A percentile compares a stretch with the other conserved stretches of the same genome.
Conservation (phyloP, 2,888 invertebrate species). For the Quadroppia sp. region DNA sequence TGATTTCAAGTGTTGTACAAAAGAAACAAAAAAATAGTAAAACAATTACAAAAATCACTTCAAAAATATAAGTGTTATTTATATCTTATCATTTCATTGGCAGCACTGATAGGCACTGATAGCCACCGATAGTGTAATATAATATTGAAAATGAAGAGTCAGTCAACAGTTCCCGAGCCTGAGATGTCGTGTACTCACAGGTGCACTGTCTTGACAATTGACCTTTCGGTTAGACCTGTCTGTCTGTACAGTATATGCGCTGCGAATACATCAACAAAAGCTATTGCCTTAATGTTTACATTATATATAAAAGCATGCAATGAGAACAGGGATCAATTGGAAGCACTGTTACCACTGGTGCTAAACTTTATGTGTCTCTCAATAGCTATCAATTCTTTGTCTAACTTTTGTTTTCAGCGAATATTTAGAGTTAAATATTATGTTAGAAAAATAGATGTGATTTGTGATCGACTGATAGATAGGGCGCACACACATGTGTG, state of each 20-base stretch:
- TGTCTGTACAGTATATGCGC: not conserved
- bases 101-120: not conserved
- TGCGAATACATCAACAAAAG: not conserved
- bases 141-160: conserved; percentile 4
- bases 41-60: not conserved
- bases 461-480: not conserved
- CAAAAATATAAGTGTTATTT: not conserved
- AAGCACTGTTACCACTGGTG: not conserved
- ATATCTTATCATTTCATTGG: conserved; percentile 10
- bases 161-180: not conserved
- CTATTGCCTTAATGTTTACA: not conserved
- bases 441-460: not conserved
- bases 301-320: not conserved
- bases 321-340: not conserved
- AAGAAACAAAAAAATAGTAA: not conserved
- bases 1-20: not conserved
- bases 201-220: conserved; percentile 3
- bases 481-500: not conserved
- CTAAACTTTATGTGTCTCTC: not conserved
- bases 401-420: not conserved
- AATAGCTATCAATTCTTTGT: not conserved
- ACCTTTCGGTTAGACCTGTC: not conserved
- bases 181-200: conserved; percentile 2
- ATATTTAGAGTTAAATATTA: not conserved
- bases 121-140: not conserved